Evolutionary conservation across 1,140 invertebrate genomes (phyloP).

Genomic region (Euglossa dilemma): DNA sequence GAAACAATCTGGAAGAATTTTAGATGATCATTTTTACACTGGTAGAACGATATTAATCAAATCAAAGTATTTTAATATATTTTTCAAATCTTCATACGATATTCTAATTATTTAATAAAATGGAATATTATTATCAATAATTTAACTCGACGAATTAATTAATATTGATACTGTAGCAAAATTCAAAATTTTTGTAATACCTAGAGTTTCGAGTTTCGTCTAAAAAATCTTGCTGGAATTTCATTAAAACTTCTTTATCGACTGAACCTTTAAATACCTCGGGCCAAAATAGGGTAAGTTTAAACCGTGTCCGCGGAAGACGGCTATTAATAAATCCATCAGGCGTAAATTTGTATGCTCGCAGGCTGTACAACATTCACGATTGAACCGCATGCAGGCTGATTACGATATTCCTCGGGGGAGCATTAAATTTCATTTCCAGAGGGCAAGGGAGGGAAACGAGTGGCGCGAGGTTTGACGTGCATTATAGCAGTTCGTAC

Average conservation of each 20-base stretch:
- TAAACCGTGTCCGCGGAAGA: background rate
- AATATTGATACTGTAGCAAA: too few species aligned
- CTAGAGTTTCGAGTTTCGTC: too few species aligned
- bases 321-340: conserved; percentile 34
- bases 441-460: background rate
- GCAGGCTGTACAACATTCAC: conserved; percentile 1
- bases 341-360: background rate
- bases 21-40: too few species aligned
- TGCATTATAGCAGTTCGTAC: conserved; percentile 2
- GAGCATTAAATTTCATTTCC: conserved; percentile 43
- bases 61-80: too few species aligned
- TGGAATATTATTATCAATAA: background rate
- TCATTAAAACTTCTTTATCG: too few species aligned
- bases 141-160: background rate
- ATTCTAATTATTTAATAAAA: too few species aligned
- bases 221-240: too few species aligned
- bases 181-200: too few species aligned
- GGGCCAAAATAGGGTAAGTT: background rate
- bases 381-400: conserved; percentile 27
- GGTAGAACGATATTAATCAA: too few species aligned
- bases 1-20: too few species aligned
- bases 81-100: too few species aligned
- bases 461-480: conserved; percentile 13
- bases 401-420: conserved; percentile 41
- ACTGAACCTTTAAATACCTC: too few species aligned